Evolutionary conservation across 2,113 vertebrate genomes (phyloP).

Genomic region (Pelusios castaneus): DNA sequence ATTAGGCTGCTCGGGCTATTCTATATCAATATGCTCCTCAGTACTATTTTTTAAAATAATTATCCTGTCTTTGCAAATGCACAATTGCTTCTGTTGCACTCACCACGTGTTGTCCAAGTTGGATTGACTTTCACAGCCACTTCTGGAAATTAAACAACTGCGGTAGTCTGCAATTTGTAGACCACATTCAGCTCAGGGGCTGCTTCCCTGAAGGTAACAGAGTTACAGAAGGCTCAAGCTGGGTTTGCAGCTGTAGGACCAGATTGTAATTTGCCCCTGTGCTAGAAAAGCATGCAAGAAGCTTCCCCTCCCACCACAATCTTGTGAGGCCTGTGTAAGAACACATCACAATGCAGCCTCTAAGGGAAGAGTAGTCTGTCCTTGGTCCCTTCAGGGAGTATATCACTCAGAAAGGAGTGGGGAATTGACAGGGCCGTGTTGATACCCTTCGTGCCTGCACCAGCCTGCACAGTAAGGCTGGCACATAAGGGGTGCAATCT

Average conservation of each 20-base stretch:
- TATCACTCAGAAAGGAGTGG: accelerated
- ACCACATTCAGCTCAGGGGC: background rate
- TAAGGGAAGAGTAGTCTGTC: background rate
- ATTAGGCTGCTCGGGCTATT: background rate
- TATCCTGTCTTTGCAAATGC: background rate
- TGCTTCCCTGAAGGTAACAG: background rate
- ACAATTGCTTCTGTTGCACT: background rate
- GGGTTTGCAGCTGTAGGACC: background rate
- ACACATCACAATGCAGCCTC: background rate
- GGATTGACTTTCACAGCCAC: accelerated
- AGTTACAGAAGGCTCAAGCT: background rate
- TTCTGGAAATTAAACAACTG: background rate
- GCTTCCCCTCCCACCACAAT: background rate
- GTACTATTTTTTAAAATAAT: background rate
- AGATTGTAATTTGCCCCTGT: background rate
- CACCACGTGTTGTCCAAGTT: background rate
- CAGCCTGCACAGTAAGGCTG: background rate
- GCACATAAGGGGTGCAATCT: background rate
- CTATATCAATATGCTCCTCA: background rate
- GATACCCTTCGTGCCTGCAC: background rate
- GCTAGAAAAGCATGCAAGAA: background rate
- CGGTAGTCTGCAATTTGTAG: background rate
- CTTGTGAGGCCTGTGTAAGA: accelerated
- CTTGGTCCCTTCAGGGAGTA: background rate
- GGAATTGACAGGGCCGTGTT: background rate